Evolutionary conservation across 2,113 vertebrate species (phyloP), one percentile per base, ranked within the genome.

Genomic region (Eleginops maclovinus): DNA sequence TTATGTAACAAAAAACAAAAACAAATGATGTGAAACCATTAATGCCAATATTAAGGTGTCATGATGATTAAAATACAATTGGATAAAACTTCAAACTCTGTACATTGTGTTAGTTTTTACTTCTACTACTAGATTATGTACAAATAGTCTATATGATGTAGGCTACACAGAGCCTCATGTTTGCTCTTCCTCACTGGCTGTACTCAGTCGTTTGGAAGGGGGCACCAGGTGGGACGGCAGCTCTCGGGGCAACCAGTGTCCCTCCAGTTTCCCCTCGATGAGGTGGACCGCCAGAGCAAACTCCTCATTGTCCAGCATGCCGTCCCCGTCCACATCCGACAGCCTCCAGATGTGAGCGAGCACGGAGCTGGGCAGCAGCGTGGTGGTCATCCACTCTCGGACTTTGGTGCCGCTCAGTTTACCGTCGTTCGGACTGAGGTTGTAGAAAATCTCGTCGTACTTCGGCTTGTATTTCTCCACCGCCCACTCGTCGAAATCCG

Each of bases 371-470:
- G 97, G 96, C 75, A 98, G 93, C 26, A 93, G 94, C n/a, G 95
- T 96, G 22, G 87, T 94, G 36, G 92, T 94, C 97, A 98, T 98
- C 97, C 96, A 97, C 81, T 89, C 93, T 88, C 93, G 96, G 86
- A 96, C 96, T 89, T 96, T 96, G 70, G 93, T 91, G 58, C 96
- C 95, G 0, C 94, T 97, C 67, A 97, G 93, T 89, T 97, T 98
- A 43, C 97, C 97, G 0, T 95, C 94, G 0, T 83, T 88, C 0
- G 97, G 96, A 0, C 95, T 92, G 63, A 98, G 93, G 82, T 94
- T 97, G 90, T 96, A 97, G 92, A 98, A 97, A 80, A 98, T 97
- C 90, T 98, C 97, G 5, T 98, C 97, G 0, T 97, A 97, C 55
- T 97, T 97, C 24, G 95, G 93, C 82, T 98, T 98, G 91, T 95